Conservation (phyloP, 1,140 invertebrate genomes). For the Rhizoglyphus robini region DNA sequence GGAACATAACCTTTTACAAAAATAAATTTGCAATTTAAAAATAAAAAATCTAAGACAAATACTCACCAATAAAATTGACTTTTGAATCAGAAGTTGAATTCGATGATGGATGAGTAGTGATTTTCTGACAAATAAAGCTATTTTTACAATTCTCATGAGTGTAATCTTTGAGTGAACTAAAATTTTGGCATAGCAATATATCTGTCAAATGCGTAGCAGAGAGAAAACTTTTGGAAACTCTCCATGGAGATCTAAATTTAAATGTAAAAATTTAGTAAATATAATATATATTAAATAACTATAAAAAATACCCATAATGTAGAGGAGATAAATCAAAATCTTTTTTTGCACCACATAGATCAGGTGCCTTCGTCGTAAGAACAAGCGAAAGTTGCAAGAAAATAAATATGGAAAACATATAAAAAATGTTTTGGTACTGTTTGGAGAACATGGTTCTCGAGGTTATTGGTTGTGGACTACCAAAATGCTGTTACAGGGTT, state of each 20-base stretch:
- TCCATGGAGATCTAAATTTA: background rate
- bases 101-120: too few species aligned
- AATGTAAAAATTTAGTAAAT: background rate
- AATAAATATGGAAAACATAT: too few species aligned
- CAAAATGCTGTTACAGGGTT: too few species aligned
- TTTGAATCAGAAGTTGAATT: too few species aligned
- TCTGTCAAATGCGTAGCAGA: background rate
- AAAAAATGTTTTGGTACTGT: too few species aligned
- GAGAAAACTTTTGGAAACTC: background rate
- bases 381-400: too few species aligned
- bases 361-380: background rate
- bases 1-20: background rate
- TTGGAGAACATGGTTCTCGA: too few species aligned
- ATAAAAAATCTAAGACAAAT: too few species aligned
- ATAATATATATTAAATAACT: too few species aligned
- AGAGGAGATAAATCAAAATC: background rate
- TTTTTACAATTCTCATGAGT: slow-evolving; percentile 5
- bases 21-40: too few species aligned
- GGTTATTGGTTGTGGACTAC: too few species aligned
- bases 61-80: too few species aligned
- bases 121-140: slow-evolving; percentile 1
- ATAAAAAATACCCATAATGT: background rate
- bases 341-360: slow-evolving; percentile 1
- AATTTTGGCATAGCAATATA: background rate
- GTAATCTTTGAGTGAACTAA: background rate